These are phyloP conservation scores for Luffia ferchaultella DNA, from an alignment of 2,888 invertebrate genomes.

Conservation along the genomic window DNA sequence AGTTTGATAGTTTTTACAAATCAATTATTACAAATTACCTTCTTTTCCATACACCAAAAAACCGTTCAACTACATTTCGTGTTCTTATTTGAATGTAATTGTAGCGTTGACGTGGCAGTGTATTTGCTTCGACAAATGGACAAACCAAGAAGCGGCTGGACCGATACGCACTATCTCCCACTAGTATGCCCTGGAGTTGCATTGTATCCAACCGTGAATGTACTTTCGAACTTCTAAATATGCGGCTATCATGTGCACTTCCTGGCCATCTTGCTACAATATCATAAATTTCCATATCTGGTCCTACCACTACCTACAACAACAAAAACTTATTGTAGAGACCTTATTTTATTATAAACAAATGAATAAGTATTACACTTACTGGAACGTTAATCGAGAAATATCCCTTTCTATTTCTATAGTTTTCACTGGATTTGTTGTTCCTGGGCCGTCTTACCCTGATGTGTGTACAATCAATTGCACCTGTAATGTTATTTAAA, in stretches of 20 bases:
- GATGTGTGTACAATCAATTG: not conserved
- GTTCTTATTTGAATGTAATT: slow-evolving; percentile 5
- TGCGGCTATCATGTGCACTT: slow-evolving; percentile 2
- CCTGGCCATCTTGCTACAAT: slow-evolving; percentile 4
- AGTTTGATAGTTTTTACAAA: not conserved
- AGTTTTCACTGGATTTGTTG: not conserved
- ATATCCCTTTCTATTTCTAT: not conserved
- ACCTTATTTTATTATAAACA: not conserved
- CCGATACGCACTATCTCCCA: slow-evolving; percentile 2
- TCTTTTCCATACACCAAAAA: slow-evolving; percentile 7
- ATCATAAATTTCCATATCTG: slow-evolving; percentile 1
- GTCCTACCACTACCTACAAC: slow-evolving; percentile 1
- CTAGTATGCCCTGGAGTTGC: not conserved
- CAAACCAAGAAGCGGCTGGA: not conserved
- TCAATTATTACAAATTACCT: not conserved
- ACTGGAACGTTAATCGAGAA: not conserved
- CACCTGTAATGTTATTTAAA: not conserved
- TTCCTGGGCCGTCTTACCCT: not conserved
- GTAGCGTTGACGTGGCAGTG: not conserved
- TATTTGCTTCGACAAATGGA: not conserved
- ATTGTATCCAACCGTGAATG: not conserved
- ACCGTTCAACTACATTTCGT: slow-evolving; percentile 6
- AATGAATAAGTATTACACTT: not conserved
- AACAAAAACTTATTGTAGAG: not conserved
- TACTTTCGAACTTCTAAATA: not conserved